These are phyloP conservation scores for Oconnorella tubifera DNA, from an alignment of 2,888 invertebrate species.

Conservation along the genomic window DNA sequence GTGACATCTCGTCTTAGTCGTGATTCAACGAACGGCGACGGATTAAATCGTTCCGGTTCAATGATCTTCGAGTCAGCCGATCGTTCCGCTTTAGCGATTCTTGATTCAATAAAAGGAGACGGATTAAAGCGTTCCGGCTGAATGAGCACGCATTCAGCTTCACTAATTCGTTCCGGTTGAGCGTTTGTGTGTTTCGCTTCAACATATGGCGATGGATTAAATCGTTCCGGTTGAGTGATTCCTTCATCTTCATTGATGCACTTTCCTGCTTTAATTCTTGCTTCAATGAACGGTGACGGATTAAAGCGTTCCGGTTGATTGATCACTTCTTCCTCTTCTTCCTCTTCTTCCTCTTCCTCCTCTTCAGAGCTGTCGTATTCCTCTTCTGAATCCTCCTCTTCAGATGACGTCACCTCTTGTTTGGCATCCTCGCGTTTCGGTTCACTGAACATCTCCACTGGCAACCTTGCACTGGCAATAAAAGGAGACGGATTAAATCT, in stretches of 20 bases:
- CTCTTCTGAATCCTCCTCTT: conserved; percentile 11
- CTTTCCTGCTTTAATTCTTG: neutral
- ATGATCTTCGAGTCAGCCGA: neutral
- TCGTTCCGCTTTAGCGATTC: neutral
- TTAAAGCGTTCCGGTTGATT: neutral
- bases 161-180: neutral
- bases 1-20: neutral
- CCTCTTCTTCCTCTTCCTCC: conserved; percentile 14
- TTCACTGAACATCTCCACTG: neutral
- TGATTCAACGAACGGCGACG: neutral
- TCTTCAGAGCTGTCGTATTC: conserved; percentile 5
- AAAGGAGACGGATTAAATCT: conserved; percentile 1
- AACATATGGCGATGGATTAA: conserved; percentile 1
- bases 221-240: neutral
- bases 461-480: neutral
- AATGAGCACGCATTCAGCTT: neutral
- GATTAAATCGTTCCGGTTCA: conserved; percentile 2
- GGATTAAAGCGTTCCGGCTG: conserved; percentile 5
- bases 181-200: neutral
- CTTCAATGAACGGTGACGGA: neutral
- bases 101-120: neutral
- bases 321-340: conserved; percentile 2
- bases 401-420: neutral
- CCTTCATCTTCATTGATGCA: neutral
- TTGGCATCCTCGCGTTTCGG: neutral